Evolutionary conservation across 2,888 invertebrate genomes (phyloP), one percentile per base, ranked within the genome.

Genomic region (Cenopis cana): DNA sequence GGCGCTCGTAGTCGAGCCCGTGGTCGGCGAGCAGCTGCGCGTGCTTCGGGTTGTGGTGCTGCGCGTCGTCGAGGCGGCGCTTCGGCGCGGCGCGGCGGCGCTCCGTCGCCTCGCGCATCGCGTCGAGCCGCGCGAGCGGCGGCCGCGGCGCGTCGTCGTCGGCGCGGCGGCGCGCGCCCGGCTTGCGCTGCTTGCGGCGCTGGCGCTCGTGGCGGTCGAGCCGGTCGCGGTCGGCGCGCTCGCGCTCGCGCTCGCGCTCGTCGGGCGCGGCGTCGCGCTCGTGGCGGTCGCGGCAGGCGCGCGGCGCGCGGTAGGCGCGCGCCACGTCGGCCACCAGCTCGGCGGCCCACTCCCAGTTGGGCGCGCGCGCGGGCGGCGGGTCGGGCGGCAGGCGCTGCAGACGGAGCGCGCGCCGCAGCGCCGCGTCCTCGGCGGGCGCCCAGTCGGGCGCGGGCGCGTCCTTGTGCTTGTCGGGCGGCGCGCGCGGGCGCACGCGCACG

Each of bases 271-370:
- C 96, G 6, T 96, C 95, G 76, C 95, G 95, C 87, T 99, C 99
- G 89, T 98, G 99, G 41, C 99, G 95, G 85, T 95, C 96, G 78
- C 97, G 96, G 87, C 99, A 99, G 86, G 98, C 98, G 83, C 98
- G 97, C 18, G 98, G 96, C 50, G 98, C 97, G 73, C 99, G 95
- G 89, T 97, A 98, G 18, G 96, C 96, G 77, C 97, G 95, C 60
- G 98, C 97, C n/a, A 95, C 95, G 74, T 96, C 95, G 88, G 97
- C 98, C 1, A 99, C 98, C 79, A 97, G 95, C 84, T 98, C 98
- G 24, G 98, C 96, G 10, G 98, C 97, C 85, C 98, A 95, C 86
- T 99, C 99, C 99, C 99, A 99, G 93, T 99, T 99, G 56, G 98
- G 97, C 33, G 96, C 96, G 84, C 98, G 98, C 97, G 97, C 74